A percentile compares a stretch with the other conserved stretches of the same genome.
These are phyloP conservation scores for Coleophora deauratella DNA, from an alignment of 2,888 invertebrate species.

Conservation along the genomic window DNA sequence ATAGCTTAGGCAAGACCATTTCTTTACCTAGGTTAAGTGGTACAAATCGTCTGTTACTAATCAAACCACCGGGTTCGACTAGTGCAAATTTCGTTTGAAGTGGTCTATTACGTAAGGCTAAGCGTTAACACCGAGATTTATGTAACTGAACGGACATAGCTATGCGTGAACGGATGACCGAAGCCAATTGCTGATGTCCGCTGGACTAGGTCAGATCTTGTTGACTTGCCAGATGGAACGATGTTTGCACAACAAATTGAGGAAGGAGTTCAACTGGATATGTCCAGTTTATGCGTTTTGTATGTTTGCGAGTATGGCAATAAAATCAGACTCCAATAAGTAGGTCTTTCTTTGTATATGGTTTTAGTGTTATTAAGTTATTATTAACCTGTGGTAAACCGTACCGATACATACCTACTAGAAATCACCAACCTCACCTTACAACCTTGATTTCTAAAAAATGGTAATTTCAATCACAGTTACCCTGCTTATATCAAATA, in stretches of 20 bases:
- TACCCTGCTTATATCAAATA: too few relatives aligned
- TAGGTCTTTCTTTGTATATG: too few relatives aligned
- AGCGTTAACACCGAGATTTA: constrained; percentile 43
- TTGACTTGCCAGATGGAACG: neutral
- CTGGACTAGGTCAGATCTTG: constrained; percentile 5
- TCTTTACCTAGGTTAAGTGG: neutral
- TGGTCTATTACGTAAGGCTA: constrained; percentile 31
- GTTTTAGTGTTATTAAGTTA: too few relatives aligned
- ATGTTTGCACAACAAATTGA: neutral
- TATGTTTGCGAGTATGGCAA: neutral
- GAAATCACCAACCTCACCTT: too few relatives aligned
- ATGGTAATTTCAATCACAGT: too few relatives aligned
- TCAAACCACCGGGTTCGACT: constrained; percentile 3
- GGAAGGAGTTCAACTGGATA: neutral
- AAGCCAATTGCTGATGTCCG: constrained; percentile 32
- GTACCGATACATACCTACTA: too few relatives aligned
- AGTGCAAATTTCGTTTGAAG: constrained; percentile 11
- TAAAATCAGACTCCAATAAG: too few relatives aligned
- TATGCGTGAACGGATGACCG: constrained; percentile 30
- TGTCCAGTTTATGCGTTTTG: neutral
- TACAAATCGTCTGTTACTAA: neutral
- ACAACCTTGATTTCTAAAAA: too few relatives aligned
- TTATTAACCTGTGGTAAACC: too few relatives aligned
- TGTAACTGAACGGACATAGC: constrained; percentile 32
- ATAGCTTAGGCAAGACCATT: neutral